A percentile compares a stretch with the other conserved stretches of the same genome.
These are phyloP conservation scores for Botrylloides violaceus DNA, from an alignment of 23 tunicate species.

Conservation along the genomic window DNA sequence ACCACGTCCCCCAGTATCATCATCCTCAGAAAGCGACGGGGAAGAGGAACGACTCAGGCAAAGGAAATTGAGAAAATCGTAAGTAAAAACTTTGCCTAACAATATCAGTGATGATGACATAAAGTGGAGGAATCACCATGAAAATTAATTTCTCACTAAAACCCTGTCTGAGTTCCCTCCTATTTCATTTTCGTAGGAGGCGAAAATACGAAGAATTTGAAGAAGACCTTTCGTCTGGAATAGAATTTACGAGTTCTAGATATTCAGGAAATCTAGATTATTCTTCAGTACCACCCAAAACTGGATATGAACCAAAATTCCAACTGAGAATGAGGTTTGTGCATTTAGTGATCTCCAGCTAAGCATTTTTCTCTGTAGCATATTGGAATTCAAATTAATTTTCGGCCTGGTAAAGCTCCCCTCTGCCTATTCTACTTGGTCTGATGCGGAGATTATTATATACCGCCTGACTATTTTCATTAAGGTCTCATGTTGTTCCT, in stretches of 20 bases:
- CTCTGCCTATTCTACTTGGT: not conserved
- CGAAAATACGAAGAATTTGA: slow-evolving; percentile 76
- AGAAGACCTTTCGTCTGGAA: slow-evolving; percentile 92
- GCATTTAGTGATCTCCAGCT: not conserved
- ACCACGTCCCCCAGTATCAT: slow-evolving; percentile 35
- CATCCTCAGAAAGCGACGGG: slow-evolving; percentile 55
- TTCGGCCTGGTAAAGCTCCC: not conserved
- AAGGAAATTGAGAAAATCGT: slow-evolving; percentile 60
- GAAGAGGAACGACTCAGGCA: slow-evolving; percentile 36
- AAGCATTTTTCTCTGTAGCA: not conserved
- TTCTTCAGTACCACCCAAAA: slow-evolving; percentile 30
- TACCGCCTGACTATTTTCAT: not conserved
- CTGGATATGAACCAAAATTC: slow-evolving; percentile 86
- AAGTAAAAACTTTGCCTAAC: not conserved
- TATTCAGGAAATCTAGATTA: slow-evolving; percentile 21
- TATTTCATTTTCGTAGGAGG: slow-evolving; percentile 4
- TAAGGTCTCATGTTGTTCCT: slow-evolving; percentile 72
- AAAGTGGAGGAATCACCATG: not conserved
- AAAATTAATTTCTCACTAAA: not conserved
- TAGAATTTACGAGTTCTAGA: slow-evolving; percentile 88
- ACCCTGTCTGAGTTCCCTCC: not conserved
- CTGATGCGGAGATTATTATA: not conserved
- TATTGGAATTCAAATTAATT: not conserved
- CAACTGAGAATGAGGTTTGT: slow-evolving; percentile 70
- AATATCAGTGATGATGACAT: not conserved